These are phyloP conservation scores for Melanotus villosus DNA, from an alignment of 2,888 invertebrate species.

Conservation along the genomic window DNA sequence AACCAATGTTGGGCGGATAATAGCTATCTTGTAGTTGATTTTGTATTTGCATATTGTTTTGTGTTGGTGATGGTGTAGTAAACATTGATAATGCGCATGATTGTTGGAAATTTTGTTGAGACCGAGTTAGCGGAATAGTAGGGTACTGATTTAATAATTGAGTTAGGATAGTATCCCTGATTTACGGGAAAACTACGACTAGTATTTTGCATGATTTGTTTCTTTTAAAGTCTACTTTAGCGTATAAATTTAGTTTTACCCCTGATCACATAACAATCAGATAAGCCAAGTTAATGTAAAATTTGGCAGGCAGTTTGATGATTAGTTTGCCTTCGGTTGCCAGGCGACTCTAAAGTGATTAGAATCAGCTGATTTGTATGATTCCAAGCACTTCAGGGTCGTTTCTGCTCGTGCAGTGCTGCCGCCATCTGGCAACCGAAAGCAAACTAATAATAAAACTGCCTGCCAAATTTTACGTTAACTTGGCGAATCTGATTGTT, in stretches of 20 bases:
- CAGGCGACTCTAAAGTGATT: too few relatives aligned
- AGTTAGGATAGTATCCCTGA: conserved; percentile 21
- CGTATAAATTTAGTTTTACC: conserved; percentile 4
- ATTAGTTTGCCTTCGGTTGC: too few relatives aligned
- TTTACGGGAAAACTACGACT: conserved; percentile 7
- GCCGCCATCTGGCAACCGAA: too few relatives aligned
- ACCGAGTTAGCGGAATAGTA: conserved; percentile 14
- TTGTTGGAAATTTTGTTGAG: conserved; percentile 11
- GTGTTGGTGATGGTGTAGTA: not conserved
- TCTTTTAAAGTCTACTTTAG: not conserved
- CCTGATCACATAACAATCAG: too few relatives aligned
- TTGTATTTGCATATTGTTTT: conserved; percentile 12
- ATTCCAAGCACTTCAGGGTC: too few relatives aligned
- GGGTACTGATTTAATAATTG: not conserved
- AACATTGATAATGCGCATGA: conserved; percentile 13
- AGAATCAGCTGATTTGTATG: too few relatives aligned
- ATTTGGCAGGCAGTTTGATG: too few relatives aligned
- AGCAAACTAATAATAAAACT: too few relatives aligned
- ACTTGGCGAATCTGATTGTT: too few relatives aligned
- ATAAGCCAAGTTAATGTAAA: too few relatives aligned
- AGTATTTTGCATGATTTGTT: conserved; percentile 21
- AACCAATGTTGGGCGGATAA: conserved; percentile 14
- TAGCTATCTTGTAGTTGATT: conserved; percentile 12
- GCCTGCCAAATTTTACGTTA: too few relatives aligned
- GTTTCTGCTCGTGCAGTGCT: too few relatives aligned